Evolutionary conservation across 2,888 invertebrate species (phyloP).

Genomic region (Folsomia manolachei): DNA sequence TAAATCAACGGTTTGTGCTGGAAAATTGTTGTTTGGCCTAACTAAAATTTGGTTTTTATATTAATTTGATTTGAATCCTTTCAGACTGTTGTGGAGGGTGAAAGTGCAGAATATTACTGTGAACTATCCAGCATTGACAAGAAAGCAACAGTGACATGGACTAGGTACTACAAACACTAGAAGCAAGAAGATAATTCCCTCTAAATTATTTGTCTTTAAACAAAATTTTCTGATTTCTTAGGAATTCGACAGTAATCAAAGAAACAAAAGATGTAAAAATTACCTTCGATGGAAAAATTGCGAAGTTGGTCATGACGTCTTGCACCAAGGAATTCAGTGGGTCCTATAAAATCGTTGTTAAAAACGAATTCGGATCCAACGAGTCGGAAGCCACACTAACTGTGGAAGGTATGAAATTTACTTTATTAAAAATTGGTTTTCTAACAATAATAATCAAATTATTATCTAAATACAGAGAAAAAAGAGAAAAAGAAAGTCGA

Average conservation of each 20-base stretch:
- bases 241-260: constrained; percentile 67
- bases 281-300: constrained; percentile 77
- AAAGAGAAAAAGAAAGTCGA: constrained; percentile 33
- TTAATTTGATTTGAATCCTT: constrained; percentile 41
- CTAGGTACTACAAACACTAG: constrained; percentile 62
- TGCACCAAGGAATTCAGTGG: constrained; percentile 72
- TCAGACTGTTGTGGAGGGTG: constrained; percentile 67
- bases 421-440: too few relatives aligned
- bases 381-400: constrained; percentile 81
- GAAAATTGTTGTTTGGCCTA: too few relatives aligned
- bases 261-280: constrained; percentile 74
- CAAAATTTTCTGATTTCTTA: constrained; percentile 45
- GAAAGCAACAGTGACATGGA: constrained; percentile 79
- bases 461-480: constrained; percentile 23
- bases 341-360: constrained; percentile 78
- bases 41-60: neutral
- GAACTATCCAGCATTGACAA: constrained; percentile 73
- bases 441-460: neutral
- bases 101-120: constrained; percentile 74
- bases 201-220: neutral
- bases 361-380: constrained; percentile 87
- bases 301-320: constrained; percentile 74
- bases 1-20: constrained; percentile 72
- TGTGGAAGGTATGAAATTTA: constrained; percentile 63
- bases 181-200: neutral